Base-by-base conservation (phyloP, 2,888 invertebrate genomes). In the Lamellibrachia satsuma region DNA sequence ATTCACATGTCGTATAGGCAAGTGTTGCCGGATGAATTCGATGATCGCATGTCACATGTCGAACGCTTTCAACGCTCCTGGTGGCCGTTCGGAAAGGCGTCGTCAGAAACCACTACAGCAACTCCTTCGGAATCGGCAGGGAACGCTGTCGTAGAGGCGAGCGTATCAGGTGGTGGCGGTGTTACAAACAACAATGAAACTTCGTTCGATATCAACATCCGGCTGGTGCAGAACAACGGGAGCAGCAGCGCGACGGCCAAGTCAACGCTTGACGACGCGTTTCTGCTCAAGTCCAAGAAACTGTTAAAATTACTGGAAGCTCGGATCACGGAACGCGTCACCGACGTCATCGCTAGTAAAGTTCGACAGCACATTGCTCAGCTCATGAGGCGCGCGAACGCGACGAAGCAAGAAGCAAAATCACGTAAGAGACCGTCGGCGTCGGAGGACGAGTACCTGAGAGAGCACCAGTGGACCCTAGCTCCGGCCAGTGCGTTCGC, bases 131-230 rank as follows among this genome's bases (percentile, higher is more conserved):
- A 75, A 22, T n/a, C 75, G 22, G 75, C 75, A 22, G 75, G n/a
- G 75, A 22, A 4, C 75, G 22, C 75, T 15, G n/a, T 22, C 4
- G 75, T 75, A n/a, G 22, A 75, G 75, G 75, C 75, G 15, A 75
- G 75, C n/a, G 75, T 75, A 6, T 15, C 11, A n/a, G n/a, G n/a
- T 15, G 22, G 75, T n/a, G 22, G 22, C 75, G n/a, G 75, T n/a
- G 22, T 15, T 6, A 75, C 75, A n/a, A 75, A 75, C 22, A 7
- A n/a, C 75, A 75, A 22, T 22, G 75, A 75, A 22, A 75, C 75
- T 15, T 75, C 75, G 75, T 75, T 75, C 75, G 75, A 75, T 22
- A 75, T 75, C n/a, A 75, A 75, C 75, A 75, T 75, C 75, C 75
- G 22, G 75, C 22, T 75, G 22, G 75, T 75, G 75, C 75, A 75